Evolutionary conservation across 2,888 invertebrate species (phyloP), one percentile per base, ranked within the genome.

Genomic region (Pammene fasciana): DNA sequence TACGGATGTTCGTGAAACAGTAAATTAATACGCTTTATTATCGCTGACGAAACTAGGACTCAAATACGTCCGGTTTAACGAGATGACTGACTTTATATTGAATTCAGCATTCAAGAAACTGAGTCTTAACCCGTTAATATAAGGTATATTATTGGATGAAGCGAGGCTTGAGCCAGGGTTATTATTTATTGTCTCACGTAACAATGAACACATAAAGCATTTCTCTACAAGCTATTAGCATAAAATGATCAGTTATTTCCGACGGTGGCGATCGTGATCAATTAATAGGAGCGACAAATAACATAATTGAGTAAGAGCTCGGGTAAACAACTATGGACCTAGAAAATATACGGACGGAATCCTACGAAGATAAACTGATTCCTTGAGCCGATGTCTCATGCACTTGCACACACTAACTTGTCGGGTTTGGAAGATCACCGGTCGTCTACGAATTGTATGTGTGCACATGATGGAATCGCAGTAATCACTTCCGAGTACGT

Each of bases 141-240:
- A 68, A 45, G 57, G 52, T 14, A 56, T 13, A 16, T 34, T 14
- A 14, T 41, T 26, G 56, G 43, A 56, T 48, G 18, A 38, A 55
- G 68, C 57, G 55, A 60, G 70, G 65, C 34, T 52, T 43, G 11
- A 55, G 54, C 65, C 70, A 60, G 65, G 60, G 45, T 74, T 76
- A 81, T 83, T 82, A 86, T 87, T 87, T 87, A 89, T 88, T 84
- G 83, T 87, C 83, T 79, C 83, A 84, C 84, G 78, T 81, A 84
- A 90, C 90, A 90, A 89, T 87, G 83, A 80, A 86, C 86, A 87
- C 83, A 85, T 88, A 89, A 89, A 90, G 86, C 89, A 86, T 84
- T 86, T 86, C 83, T 84, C 86, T 86, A 87, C 79, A 86, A 88
- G 89, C 88, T 78, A 85, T 89, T 87, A 86, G 83, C 86, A 85